These are phyloP conservation scores for Crax fasciolata DNA, from an alignment of 2,797 vertebrate genomes.

Conservation along the genomic window DNA sequence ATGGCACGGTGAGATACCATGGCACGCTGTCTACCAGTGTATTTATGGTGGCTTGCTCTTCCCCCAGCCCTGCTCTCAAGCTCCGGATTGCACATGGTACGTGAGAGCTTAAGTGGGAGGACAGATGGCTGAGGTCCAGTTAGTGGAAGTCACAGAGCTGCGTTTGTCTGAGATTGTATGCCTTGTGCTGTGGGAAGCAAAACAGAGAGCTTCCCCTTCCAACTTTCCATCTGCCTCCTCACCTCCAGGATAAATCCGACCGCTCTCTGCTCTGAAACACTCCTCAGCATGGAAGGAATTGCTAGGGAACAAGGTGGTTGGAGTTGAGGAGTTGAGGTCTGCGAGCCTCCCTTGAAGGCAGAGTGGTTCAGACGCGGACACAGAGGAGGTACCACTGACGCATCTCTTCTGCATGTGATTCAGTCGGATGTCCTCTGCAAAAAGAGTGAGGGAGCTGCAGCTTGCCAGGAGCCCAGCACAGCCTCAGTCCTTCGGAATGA, in stretches of 20 bases:
- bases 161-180: constrained; percentile 1
- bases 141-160: constrained; percentile 22
- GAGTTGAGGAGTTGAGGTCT: not conserved
- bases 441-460: not conserved
- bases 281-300: not conserved
- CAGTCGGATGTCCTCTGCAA: not conserved
- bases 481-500: not conserved
- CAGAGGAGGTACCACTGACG: not conserved
- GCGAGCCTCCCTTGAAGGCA: not conserved
- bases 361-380: not conserved
- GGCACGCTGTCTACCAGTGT: constrained; percentile 26
- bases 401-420: not conserved
- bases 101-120: constrained; percentile 64
- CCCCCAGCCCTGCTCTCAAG: constrained; percentile 30
- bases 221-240: not conserved
- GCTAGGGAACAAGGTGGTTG: not conserved
- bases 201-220: constrained; percentile 42
- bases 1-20: constrained; percentile 32
- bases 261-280: not conserved
- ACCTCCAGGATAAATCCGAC: not conserved
- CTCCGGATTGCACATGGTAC: constrained; percentile 44
- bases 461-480: not conserved
- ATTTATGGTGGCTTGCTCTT: constrained; percentile 50
- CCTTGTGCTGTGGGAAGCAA: not conserved
- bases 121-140: constrained; percentile 52